Evolutionary conservation across 2,113 vertebrate genomes (phyloP).

Genomic region (Nerophis ophidion): DNA sequence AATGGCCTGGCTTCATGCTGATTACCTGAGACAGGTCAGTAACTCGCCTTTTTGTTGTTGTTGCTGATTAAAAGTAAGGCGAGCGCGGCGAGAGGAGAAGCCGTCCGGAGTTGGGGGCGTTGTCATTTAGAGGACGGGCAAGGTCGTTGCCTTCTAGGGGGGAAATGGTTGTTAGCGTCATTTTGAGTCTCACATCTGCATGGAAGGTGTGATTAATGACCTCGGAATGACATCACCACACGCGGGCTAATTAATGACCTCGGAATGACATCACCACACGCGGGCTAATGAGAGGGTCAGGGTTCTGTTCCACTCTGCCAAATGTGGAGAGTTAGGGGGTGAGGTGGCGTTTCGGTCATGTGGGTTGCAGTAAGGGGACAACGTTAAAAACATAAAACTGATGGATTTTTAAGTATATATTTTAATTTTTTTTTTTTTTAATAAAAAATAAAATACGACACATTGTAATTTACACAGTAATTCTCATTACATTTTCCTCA

Average conservation of each 20-base stretch:
- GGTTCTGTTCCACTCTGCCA: slow-evolving; percentile 40
- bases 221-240: slow-evolving; percentile 51
- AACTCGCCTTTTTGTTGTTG: slow-evolving; percentile 64
- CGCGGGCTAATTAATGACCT: slow-evolving; percentile 32
- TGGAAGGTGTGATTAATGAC: slow-evolving; percentile 47
- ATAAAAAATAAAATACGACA: too few species aligned
- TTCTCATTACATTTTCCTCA: too few species aligned
- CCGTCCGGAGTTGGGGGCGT: slow-evolving; percentile 48
- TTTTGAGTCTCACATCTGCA: not conserved
- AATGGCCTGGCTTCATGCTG: slow-evolving; percentile 72
- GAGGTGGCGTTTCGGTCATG: too few species aligned
- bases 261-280: slow-evolving; percentile 47
- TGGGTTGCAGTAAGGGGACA: too few species aligned
- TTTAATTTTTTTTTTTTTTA: too few species aligned
- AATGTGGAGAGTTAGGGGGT: slow-evolving; percentile 38
- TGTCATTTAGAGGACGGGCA: slow-evolving; percentile 60
- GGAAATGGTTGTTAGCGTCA: slow-evolving; percentile 21
- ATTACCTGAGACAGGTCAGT: slow-evolving; percentile 73
- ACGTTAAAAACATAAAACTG: too few species aligned
- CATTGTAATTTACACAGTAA: too few species aligned
- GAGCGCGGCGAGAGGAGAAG: slow-evolving; percentile 36
- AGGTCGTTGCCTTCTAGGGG: slow-evolving; percentile 56
- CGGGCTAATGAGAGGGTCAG: slow-evolving; percentile 36
- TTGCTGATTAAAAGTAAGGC: slow-evolving; percentile 71
- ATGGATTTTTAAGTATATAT: too few species aligned